phyloP scores from a whole-genome alignment of 2,888 invertebrate species.

The Caenorhabditis sulstoni region DNA sequence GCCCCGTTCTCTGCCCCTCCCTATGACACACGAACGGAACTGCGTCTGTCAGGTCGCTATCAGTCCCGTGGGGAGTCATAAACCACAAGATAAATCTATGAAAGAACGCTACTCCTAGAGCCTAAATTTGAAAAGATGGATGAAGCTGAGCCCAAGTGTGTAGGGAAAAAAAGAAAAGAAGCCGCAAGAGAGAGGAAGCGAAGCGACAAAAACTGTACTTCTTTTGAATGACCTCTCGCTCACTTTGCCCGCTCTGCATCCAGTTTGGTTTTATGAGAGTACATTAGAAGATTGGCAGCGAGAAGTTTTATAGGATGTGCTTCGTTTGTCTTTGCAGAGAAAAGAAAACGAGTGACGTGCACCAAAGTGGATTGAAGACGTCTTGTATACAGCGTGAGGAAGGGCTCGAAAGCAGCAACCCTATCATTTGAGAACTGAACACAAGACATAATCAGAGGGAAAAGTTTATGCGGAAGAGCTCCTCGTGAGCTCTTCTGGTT shows the following conservation, averaged over 20 bases:
- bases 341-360: conserved; percentile 20
- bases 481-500: conserved; percentile 6
- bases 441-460: not conserved
- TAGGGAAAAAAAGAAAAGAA: not conserved
- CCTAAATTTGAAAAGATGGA: conserved; percentile 53
- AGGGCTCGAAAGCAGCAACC: not conserved
- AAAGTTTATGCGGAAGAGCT: not conserved
- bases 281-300: conserved; percentile 50
- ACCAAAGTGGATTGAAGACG: conserved; percentile 27
- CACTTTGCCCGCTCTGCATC: conserved; percentile 25
- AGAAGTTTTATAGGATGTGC: conserved; percentile 54
- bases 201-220: conserved; percentile 48
- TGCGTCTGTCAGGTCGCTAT: conserved; percentile 56
- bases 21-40: conserved; percentile 54
- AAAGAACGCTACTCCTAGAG: conserved; percentile 41
- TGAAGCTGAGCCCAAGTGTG: conserved; percentile 29
- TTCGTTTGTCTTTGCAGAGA: conserved; percentile 33
- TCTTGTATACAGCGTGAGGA: conserved; percentile 3
- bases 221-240: conserved; percentile 34
- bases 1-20: conserved; percentile 11
- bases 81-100: conserved; percentile 62
- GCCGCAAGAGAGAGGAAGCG: not conserved
- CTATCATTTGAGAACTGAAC: not conserved
- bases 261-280: conserved; percentile 39
- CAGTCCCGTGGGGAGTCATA: conserved; percentile 61